Evolutionary conservation across 2,888 invertebrate species (phyloP), one percentile per base, ranked within the genome.

Genomic region (Chloroclystis v-ata): DNA sequence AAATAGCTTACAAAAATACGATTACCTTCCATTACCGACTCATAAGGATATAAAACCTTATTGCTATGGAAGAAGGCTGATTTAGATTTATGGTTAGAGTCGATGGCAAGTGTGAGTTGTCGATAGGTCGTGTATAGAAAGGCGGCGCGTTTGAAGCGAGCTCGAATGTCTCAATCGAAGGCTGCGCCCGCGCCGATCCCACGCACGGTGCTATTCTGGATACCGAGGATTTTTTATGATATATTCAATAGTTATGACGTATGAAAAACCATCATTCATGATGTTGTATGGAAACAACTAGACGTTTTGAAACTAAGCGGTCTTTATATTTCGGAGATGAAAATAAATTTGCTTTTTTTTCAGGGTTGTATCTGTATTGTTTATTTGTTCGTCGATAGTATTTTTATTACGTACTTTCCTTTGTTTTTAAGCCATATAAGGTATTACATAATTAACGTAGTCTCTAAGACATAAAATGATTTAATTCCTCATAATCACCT

Each of bases 111-210:
- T 43, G 47, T 24, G 28, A 40, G 44, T 77, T 69, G 74, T 69
- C 59, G 73, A 74, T 75, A 78, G 47, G 67, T 67, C 75, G 76
- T 73, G 76, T 81, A 80, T 82, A 81, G 80, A 79, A 66, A n/a
- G 60, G 78, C 85, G 85, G 85, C 63, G 46, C 75, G 75, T 86
- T 85, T 86, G 86, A 86, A 70, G 69, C 60, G 75, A 76, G 76
- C 73, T 86, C 84, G 78, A 81, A 84, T 86, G 82, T 80, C 84
- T 84, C 82, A 80, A 84, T 86, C 82, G 78, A 69, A 76, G 74
- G 75, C 79, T 71, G 73, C 78, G 75, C 74, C 69, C 71, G 72
- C 74, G 73, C 71, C 67, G 35, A 57, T 69, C 78, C 72, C 74
- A 77, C 79, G 68, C 69, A 66, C 67, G 54, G 66, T 61, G 61